Conservation (phyloP, 2,797 vertebrate species). For the Cynopterus sphinx region DNA sequence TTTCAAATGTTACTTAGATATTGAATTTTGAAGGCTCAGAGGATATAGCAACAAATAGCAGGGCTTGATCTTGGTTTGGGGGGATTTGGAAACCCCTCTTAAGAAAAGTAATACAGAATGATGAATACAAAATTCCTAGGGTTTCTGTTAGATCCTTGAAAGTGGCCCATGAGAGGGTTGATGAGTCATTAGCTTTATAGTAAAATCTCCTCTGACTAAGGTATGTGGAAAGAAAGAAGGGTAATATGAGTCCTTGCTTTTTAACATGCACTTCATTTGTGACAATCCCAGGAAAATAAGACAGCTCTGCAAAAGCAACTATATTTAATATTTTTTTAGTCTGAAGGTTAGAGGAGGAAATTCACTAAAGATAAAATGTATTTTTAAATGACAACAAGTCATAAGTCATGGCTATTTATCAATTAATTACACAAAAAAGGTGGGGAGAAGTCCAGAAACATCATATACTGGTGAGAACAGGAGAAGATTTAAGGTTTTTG, state of each 20-base stretch:
- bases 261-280: not conserved
- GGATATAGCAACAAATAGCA: not conserved
- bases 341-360: constrained; percentile 16
- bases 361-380: not conserved
- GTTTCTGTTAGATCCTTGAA: not conserved
- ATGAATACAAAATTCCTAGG: not conserved
- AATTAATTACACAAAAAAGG: not conserved
- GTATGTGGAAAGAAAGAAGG: not conserved
- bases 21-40: not conserved
- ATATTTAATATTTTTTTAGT: not conserved
- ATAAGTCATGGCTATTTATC: not conserved
- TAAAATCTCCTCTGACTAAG: not conserved
- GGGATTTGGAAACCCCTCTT: not conserved
- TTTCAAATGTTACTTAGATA: not conserved
- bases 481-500: not conserved
- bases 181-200: not conserved
- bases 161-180: not conserved
- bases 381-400: constrained; percentile 22
- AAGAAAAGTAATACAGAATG: not conserved
- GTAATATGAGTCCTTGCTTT: not conserved
- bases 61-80: not conserved
- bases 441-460: not conserved
- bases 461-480: not conserved
- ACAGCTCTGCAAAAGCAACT: constrained; percentile 11
- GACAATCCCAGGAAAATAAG: not conserved